Evolutionary conservation across 1,140 invertebrate species (phyloP), one percentile per base, ranked within the genome.

Genomic region (Helicoverpa armigera): DNA sequence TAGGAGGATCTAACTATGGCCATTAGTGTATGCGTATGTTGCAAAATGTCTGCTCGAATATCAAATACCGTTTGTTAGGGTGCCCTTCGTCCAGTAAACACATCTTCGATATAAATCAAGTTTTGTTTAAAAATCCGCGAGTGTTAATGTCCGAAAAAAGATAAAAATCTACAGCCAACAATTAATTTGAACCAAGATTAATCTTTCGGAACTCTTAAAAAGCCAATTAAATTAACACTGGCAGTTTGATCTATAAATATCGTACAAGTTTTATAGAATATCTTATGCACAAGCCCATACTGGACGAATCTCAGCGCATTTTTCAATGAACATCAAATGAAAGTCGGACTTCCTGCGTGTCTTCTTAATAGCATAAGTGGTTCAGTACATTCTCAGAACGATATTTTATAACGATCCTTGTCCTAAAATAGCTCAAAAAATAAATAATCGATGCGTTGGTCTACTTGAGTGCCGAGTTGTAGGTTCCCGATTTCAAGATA

Each of bases 321-420:
- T 65, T 63, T 77, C 75, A 54, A 67, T 77, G 60, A 65, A 77
- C 58, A 77, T 77, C 61, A 77, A 77, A 77, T 77, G 23, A 29
- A 43, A 67, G 67, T 70, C 16, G 29, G 29, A 77, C 75, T 77
- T 77, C 75, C 75, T 77, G 74, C 60, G 10, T 60, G 43, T 63
- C 61, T 67, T 61, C 48, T 76, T 51, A 54, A 53, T 72, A 51
- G 61, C 51, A n/a, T 53, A 48, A 77, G 75, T 77, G 60, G 58
- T 67, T 65, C 61, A 77, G 54, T 77, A 50, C 75, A 31, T 77
- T 67, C 61, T 50, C 67, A 11, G 43, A 54, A 63, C 43, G 43
- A 50, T 69, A 69, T 69, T 61, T 61, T 13, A 61, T 77, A 77
- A 77, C 61, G 75, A 77, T 77, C 18, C 14, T 77, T 7, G 9